A percentile compares a stretch with the other conserved stretches of the same genome.
phyloP scores from a whole-genome alignment of 2,888 invertebrate genomes.

The Drosophila anomalata region DNA sequence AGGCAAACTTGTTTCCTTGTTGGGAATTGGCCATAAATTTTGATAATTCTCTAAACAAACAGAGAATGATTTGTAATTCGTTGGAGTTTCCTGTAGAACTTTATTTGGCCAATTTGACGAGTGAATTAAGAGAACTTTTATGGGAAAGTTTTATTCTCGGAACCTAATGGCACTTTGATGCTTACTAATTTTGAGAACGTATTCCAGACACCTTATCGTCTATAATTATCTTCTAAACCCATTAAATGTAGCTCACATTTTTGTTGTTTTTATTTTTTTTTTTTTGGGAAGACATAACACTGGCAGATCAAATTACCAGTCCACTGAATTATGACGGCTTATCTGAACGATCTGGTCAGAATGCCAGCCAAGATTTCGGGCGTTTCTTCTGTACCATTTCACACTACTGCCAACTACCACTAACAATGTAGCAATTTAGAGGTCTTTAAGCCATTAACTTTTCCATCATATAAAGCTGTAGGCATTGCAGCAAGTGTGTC shows the following conservation, averaged over 20 bases:
- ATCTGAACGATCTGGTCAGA: constrained; percentile 29
- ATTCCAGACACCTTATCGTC: background rate
- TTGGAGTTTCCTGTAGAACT: constrained; percentile 29
- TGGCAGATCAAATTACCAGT: constrained; percentile 10
- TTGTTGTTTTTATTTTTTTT: background rate
- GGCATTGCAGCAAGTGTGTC: constrained; percentile 36
- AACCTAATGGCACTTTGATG: constrained; percentile 9
- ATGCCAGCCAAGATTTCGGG: constrained; percentile 21
- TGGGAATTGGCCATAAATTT: constrained; percentile 19
- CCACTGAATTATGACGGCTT: constrained; percentile 7
- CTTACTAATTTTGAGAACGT: constrained; percentile 25
- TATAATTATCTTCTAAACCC: constrained; percentile 4
- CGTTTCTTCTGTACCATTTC: constrained; percentile 53
- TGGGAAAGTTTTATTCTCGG: constrained; percentile 8
- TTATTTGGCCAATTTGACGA: constrained; percentile 35
- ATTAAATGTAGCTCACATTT: background rate
- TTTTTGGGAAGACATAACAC: background rate
- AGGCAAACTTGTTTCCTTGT: constrained; percentile 42
- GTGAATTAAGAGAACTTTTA: constrained; percentile 13
- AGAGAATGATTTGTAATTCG: constrained; percentile 16
- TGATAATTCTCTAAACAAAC: constrained; percentile 26
- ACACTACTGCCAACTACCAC: constrained; percentile 27
- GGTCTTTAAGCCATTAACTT: constrained; percentile 64
- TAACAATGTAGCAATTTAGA: constrained; percentile 52
- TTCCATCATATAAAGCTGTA: constrained; percentile 32